These are phyloP conservation scores for Rhinoptilus africanus DNA, from an alignment of 2,113 vertebrate genomes.

Conservation along the genomic window DNA sequence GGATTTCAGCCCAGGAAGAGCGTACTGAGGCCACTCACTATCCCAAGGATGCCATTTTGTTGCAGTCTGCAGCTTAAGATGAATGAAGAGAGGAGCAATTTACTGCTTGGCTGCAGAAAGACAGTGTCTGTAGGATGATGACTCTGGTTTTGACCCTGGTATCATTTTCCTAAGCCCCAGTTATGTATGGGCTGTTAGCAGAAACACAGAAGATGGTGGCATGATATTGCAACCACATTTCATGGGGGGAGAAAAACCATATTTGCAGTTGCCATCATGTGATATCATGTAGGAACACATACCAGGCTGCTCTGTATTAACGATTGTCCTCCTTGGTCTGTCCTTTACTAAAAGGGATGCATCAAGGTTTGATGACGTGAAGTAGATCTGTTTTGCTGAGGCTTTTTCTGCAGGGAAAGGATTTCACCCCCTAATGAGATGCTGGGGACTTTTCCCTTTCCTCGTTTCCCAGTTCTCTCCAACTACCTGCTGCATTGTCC, in stretches of 20 bases:
- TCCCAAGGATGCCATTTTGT: accelerated
- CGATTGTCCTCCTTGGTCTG: accelerated
- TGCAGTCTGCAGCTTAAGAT: not conserved
- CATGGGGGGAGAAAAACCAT: accelerated
- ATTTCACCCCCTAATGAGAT: not conserved
- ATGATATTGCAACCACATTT: not conserved
- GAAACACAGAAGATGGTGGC: not conserved
- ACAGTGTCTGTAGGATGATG: not conserved
- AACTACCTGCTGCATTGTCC: not conserved
- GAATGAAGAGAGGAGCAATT: not conserved
- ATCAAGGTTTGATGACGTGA: not conserved
- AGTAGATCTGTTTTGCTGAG: not conserved
- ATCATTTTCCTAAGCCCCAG: not conserved
- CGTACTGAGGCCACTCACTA: not conserved
- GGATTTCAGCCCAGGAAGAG: not conserved
- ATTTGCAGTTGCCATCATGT: not conserved
- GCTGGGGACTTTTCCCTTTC: not conserved
- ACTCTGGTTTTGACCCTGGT: not conserved
- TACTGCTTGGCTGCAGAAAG: not conserved
- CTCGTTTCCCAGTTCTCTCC: not conserved
- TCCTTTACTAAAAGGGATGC: not conserved
- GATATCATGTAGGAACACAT: accelerated
- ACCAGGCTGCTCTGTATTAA: not conserved
- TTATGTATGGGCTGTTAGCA: not conserved
- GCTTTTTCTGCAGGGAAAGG: not conserved